Evolutionary conservation across 2,888 invertebrate species (phyloP), one percentile per base, ranked within the genome.

Genomic region (Ichneumon xanthorius): DNA sequence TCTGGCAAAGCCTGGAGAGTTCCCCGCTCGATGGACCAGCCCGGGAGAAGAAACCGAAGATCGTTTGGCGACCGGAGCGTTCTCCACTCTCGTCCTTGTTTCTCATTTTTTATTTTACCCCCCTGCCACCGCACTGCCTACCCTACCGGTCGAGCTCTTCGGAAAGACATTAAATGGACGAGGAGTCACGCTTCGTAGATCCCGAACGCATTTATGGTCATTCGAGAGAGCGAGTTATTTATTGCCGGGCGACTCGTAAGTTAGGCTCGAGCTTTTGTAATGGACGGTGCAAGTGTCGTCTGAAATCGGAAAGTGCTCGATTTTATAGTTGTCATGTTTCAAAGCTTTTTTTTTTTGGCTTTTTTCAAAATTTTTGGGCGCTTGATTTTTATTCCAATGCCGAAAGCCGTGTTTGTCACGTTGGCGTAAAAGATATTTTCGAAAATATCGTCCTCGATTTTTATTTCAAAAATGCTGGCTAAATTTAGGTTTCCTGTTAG

Each of bases 201-300:
- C 91, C 91, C 91, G 90, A 91, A 90, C 90, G 90, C 92, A 91
- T 91, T 92, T 92, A 91, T 89, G 91, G 90, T 90, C 90, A 91
- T 92, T 91, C 90, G 90, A 85, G 71, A 80, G 83, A 83, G 82
- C 67, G 88, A 89, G 91, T 92, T 92, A 92, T 92, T 92, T 92
- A 92, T 92, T 33, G 61, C 61, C 61, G 30, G 91, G 88, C 86
- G 87, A 79, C 85, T 87, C 83, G 83, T 83, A 76, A 53, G 67
- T 73, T 77, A 65, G 77, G 53, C 50, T 53, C 50, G 67, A 53
- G 11, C 37, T 22, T 53, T 53, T 26, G n/a, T 37, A 67, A 40
- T 67, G 22, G 67, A 55, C 67, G 33, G 50, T 48, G 67, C 76
- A 67, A 77, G 76, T 76, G 50, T 76, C 76, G 76, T 76, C 53